These are phyloP conservation scores for Piliocolobus tephrosceles DNA, from an alignment of 2,113 vertebrate species.

Conservation along the genomic window DNA sequence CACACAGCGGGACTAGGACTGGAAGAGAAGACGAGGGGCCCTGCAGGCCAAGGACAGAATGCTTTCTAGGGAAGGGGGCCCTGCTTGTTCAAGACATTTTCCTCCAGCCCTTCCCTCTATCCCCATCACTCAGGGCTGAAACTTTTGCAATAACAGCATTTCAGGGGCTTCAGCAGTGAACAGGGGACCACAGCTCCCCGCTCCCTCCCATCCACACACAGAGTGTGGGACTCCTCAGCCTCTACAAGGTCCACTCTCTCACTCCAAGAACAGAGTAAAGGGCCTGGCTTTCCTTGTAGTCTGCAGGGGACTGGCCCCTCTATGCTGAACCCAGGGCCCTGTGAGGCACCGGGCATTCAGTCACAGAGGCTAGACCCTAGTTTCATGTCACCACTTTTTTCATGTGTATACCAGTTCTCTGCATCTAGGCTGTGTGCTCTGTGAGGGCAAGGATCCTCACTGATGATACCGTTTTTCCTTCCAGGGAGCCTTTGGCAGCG, in stretches of 20 bases:
- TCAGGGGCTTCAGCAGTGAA: neutral
- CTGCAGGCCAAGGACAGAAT: neutral
- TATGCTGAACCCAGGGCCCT: neutral
- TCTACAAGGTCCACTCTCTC: neutral
- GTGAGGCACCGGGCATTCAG: accelerated
- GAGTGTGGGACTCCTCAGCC: neutral
- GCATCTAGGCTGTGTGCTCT: accelerated
- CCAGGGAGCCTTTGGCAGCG: neutral
- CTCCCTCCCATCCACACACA: neutral
- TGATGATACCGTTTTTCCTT: neutral
- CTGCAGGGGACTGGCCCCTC: neutral
- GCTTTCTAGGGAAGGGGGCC: neutral
- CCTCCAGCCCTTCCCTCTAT: neutral
- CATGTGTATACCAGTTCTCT: neutral
- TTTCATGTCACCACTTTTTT: neutral
- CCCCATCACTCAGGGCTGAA: neutral
- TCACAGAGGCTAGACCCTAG: accelerated
- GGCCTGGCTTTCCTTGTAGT: neutral
- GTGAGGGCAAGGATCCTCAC: neutral
- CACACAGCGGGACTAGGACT: neutral
- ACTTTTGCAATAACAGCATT: neutral
- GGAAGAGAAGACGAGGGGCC: neutral
- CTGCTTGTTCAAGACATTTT: neutral
- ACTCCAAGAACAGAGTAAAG: neutral
- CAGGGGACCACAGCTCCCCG: too few relatives aligned